phyloP scores from a whole-genome alignment of 1,140 invertebrate species.

The Diorhabda elongata region DNA sequence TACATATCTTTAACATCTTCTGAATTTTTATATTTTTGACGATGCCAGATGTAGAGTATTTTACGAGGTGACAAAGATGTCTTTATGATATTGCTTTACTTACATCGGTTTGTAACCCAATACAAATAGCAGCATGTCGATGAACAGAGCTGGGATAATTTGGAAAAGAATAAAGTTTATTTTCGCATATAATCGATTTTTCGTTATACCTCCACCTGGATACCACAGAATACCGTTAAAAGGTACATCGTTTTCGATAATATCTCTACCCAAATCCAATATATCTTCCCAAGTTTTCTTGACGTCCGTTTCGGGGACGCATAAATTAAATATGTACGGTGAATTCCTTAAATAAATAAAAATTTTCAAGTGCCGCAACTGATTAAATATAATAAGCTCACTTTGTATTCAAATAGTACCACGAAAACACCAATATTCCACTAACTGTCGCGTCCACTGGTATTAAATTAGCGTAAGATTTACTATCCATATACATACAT shows the following conservation, averaged over 20 bases:
- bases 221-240: constrained; percentile 78
- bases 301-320: constrained; percentile 55
- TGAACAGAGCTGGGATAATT: constrained; percentile 75
- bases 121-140: constrained; percentile 71
- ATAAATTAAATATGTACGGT: constrained; percentile 19
- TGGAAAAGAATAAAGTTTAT: constrained; percentile 80
- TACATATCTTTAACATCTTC: too few relatives aligned
- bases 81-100: constrained; percentile 41
- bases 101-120: constrained; percentile 79
- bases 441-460: constrained; percentile 80
- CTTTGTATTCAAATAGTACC: constrained; percentile 27
- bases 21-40: too few relatives aligned
- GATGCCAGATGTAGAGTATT: too few relatives aligned
- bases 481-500: constrained; percentile 75
- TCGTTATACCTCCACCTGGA: constrained; percentile 83
- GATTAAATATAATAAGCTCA: neutral
- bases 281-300: constrained; percentile 78
- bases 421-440: constrained; percentile 62
- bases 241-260: constrained; percentile 66
- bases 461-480: constrained; percentile 76
- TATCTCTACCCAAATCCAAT: constrained; percentile 71
- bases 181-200: constrained; percentile 66
- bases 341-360: constrained; percentile 1
- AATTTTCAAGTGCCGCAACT: too few relatives aligned
- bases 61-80: too few relatives aligned